Conservation (phyloP, 2,888 invertebrate genomes). For the Fabriciana adippe region DNA sequence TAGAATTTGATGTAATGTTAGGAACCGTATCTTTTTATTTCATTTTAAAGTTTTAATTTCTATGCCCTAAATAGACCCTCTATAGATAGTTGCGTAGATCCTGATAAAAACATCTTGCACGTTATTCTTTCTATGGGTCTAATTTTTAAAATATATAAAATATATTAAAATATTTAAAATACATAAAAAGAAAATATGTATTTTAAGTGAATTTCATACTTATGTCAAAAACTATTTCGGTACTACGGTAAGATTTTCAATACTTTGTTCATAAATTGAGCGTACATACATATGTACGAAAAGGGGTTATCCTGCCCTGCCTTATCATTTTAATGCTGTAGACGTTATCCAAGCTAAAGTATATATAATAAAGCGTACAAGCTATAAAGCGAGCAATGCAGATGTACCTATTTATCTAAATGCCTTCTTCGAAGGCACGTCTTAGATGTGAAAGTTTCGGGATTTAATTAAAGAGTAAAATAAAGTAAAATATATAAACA, state of each 20-base stretch:
- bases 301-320: background rate
- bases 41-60: no score
- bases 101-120: no score
- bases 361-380: conserved; percentile 8
- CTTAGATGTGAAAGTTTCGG: conserved; percentile 15
- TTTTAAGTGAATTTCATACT: background rate
- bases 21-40: no score
- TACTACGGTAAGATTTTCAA: background rate
- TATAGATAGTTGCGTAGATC: no score
- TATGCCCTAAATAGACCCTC: no score
- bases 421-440: conserved; percentile 2
- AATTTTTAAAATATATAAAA: no score
- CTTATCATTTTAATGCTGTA: conserved; percentile 6
- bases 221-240: no score
- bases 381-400: background rate
- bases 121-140: no score
- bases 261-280: conserved; percentile 1
- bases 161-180: no score
- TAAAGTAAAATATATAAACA: conserved; percentile 3
- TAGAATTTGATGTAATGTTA: no score
- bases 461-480: conserved; percentile 1
- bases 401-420: conserved; percentile 12
- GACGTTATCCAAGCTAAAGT: conserved; percentile 7
- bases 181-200: no score
- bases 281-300: background rate